Evolutionary conservation across 2,888 invertebrate species (phyloP), one percentile per base, ranked within the genome.

Genomic region (Oxyscelio sp.): DNA sequence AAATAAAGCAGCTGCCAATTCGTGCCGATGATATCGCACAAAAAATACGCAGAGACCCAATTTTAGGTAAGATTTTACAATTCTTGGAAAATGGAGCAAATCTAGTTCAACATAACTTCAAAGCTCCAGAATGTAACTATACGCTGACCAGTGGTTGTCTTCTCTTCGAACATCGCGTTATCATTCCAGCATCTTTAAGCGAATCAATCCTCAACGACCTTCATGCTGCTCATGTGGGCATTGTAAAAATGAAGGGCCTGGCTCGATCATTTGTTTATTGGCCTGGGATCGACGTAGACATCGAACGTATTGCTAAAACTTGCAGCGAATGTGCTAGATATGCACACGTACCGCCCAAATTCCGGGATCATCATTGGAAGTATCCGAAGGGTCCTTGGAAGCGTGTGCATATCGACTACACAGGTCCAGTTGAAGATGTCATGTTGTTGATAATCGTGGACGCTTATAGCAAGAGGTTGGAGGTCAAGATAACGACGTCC

Each of bases 231-330:
- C 75, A 71, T 40, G 6, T 81, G 1, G 81, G 74, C 1, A 74
- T 81, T 15, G 59, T 81, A 0, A 81, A 81, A 38, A 81, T 75
- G 59, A 59, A 59, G 15, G 43, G 59, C 8, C 2, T 40, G n/a
- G 58, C 40, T 38, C 58, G 58, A 21, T 59, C 58, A 8, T 59
- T 40, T 19, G 40, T 81, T 5, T 81, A 24, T 34, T 81, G 81
- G 66, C 71, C 73, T 8, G 54, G 59, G 0, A 82, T 82, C 27
- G 71, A 75, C 24, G 15, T 22, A 4, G 74, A 83, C 27, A 79
- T 83, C 21, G 78, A 68, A 45, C 61, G 22, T 0, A 38, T 31
- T 0, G 52, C 65, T 5, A 83, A 83, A 21, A 31, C 74, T 9
- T 79, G 74, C 19, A 15, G 54, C 4, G 74, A 78, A 13, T 83